phyloP scores from a whole-genome alignment of 2,113 vertebrate species.

The Phycodurus eques region DNA sequence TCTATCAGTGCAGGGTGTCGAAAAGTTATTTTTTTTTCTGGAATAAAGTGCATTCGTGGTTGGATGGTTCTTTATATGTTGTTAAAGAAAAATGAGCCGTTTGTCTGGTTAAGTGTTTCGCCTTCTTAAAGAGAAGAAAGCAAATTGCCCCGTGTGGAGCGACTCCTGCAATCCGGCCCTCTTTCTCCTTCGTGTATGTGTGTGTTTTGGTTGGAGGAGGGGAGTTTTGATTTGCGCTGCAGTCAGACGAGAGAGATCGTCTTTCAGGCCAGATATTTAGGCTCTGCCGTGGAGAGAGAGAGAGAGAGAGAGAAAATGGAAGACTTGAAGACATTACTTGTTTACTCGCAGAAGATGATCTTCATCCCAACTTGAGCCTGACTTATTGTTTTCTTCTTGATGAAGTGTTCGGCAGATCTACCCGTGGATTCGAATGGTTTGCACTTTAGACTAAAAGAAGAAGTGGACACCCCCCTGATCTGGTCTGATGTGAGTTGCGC shows the following conservation, averaged over 20 bases:
- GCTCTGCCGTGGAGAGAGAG: slow-evolving; percentile 22
- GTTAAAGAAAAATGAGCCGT: too few species aligned
- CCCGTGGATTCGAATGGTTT: slow-evolving; percentile 30
- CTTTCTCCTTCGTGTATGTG: slow-evolving; percentile 20
- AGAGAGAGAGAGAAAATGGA: slow-evolving; percentile 1
- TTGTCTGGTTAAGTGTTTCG: background rate
- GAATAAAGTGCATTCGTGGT: background rate
- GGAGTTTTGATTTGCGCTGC: slow-evolving; percentile 54
- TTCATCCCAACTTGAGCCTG: background rate
- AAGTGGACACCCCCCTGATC: slow-evolving; percentile 19
- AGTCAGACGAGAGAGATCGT: slow-evolving; percentile 58
- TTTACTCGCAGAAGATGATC: background rate
- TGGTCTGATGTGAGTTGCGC: slow-evolving; percentile 25
- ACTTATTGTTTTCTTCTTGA: background rate
- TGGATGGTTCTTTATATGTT: background rate
- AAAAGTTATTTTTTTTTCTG: background rate
- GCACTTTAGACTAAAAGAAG: slow-evolving; percentile 17
- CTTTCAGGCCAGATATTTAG: slow-evolving; percentile 58
- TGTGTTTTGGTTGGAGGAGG: slow-evolving; percentile 52
- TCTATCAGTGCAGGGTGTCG: background rate
- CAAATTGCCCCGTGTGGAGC: slow-evolving; percentile 12
- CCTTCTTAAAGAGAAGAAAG: background rate
- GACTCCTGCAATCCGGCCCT: slow-evolving; percentile 45
- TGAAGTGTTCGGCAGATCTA: slow-evolving; percentile 10
- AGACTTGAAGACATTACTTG: slow-evolving; percentile 12